Evolutionary conservation across 2,113 vertebrate genomes (phyloP), one percentile per base, ranked within the genome.

Genomic region (Vicugna pacos): DNA sequence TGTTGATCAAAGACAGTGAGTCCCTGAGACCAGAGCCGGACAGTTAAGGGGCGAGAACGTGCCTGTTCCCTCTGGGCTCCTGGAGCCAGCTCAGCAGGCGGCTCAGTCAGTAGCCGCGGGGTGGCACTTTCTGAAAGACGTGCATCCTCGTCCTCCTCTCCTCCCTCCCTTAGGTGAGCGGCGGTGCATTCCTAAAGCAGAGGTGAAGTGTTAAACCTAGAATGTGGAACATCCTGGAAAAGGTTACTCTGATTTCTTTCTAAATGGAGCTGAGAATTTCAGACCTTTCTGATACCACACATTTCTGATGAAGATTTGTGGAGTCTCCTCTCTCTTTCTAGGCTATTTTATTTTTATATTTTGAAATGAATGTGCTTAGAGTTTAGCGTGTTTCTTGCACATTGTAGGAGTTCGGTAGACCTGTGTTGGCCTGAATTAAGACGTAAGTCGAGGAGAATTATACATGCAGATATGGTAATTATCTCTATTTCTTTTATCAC

Each of bases 21-120:
- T 38, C 48, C 82, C 75, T 62, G 75, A 70, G 20, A 38, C 13
- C 22, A 26, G 67, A 77, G 19, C 19, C 67, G 24, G 19, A 46
- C 5, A 3, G 20, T 50, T 13, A 11, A 48, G 38, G 48, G 77
- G 35, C 67, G 62, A 22, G 20, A 46, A n/a, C 8, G 15, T 38
- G 0, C 7, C 46, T 22, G 24, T 70, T 77, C 22, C 0, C 24
- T 8, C 56, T 22, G 11, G 2, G 35, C 20, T n/a, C 32, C 8
- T 2, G 35, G 3, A 22, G 82, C 58, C 46, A 42, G 38, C 42
- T 1, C 28, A 9, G 22, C 7, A 9, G 46, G 16, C 38, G 26
- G 2, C 76, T 46, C 1, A 1, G 22, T 3, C 28, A 15, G 9
- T 4, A 35, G 30, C 83, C 16, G 3, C 4, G 3, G 11, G 11